phyloP scores from a whole-genome alignment of 1,140 invertebrate genomes.

The Choristoneura fumiferana region DNA sequence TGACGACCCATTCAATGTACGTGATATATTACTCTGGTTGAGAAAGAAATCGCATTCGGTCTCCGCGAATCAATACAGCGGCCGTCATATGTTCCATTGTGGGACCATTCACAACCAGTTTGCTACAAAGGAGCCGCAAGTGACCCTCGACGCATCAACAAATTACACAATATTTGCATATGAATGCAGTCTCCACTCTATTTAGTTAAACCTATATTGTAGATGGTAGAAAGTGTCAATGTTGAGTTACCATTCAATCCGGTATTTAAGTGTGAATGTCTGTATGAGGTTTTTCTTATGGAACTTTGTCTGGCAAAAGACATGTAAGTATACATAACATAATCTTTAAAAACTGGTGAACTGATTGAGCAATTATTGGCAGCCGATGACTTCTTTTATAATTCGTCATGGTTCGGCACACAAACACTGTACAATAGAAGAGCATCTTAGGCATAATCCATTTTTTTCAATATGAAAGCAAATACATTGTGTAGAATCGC shows the following conservation, averaged over 20 bases:
- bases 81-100: constrained; percentile 67
- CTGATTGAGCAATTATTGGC: too few relatives aligned
- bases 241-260: constrained; percentile 42
- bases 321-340: too few relatives aligned
- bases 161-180: constrained; percentile 75
- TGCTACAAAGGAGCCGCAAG: constrained; percentile 69
- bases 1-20: constrained; percentile 44
- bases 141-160: constrained; percentile 74
- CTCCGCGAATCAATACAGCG: constrained; percentile 56
- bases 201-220: constrained; percentile 61
- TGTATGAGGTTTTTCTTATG: background rate
- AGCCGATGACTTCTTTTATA: too few relatives aligned
- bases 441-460: too few relatives aligned
- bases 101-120: constrained; percentile 61
- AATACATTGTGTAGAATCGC: too few relatives aligned
- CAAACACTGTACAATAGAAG: too few relatives aligned
- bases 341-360: too few relatives aligned
- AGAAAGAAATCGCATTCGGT: constrained; percentile 47
- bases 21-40: constrained; percentile 55
- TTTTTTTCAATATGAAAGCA: too few relatives aligned
- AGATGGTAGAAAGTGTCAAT: constrained; percentile 55
- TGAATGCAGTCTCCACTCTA: constrained; percentile 52
- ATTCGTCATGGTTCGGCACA: too few relatives aligned
- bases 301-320: too few relatives aligned
- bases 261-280: constrained; percentile 13